These are phyloP conservation scores for Lemur catta DNA, from an alignment of 2,797 vertebrate genomes.

Conservation along the genomic window DNA sequence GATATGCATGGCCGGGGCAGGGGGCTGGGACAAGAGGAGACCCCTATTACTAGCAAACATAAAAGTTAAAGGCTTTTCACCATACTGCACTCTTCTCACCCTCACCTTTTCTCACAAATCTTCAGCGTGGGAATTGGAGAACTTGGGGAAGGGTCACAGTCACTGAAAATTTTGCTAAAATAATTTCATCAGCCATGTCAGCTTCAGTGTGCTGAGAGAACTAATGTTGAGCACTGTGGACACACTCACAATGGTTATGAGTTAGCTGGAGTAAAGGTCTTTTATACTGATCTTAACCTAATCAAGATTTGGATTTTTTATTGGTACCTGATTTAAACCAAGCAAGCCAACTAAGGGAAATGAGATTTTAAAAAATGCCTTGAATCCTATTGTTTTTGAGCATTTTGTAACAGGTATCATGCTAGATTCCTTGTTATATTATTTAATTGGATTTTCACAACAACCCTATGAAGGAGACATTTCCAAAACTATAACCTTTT, in stretches of 20 bases:
- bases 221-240: neutral
- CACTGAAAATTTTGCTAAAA: neutral
- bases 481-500: neutral
- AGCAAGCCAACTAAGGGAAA: constrained; percentile 13
- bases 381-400: constrained; percentile 36
- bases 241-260: neutral
- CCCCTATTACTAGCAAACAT: neutral
- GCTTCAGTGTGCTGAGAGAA: neutral
- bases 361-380: neutral
- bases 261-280: constrained; percentile 25
- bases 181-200: constrained; percentile 11
- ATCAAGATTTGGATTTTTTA: constrained; percentile 11
- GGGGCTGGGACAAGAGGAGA: neutral
- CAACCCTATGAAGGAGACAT: neutral
- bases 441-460: neutral
- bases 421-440: neutral
- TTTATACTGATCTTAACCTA: neutral
- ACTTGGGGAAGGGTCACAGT: neutral
- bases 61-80: neutral
- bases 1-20: too few relatives aligned
- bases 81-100: neutral
- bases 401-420: neutral
- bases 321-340: neutral
- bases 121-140: neutral
- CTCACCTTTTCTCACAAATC: neutral